Base-by-base conservation (phyloP, 2,113 vertebrate species). In the Paradisaea rubra region DNA sequence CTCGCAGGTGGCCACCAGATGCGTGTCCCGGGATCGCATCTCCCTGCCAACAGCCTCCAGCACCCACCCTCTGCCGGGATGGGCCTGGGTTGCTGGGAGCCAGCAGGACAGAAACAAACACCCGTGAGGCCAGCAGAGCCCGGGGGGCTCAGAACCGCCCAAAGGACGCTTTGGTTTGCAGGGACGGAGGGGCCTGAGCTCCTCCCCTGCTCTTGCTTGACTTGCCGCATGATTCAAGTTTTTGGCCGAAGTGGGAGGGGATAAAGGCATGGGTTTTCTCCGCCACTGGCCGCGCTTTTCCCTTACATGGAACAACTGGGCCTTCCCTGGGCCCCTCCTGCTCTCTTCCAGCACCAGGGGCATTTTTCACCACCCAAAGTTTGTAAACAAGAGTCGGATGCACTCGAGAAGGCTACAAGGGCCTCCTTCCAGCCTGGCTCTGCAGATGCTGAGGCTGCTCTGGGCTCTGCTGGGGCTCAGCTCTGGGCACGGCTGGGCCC, bases 261-360 rank as follows among this genome's bases (percentile, higher is more conserved):
- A 52, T 37, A 45, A 53, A 37, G 13, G 33, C 10, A 13, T 1
- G 37, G 31, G 1, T 20, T 49, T 30, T 24, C 50, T 41, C 28
- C 1, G 17, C 33, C 39, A 18, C 10, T 33, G 22, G 33, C 39
- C 5, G 0, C 0, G 5, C 30, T 65, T 30, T 20, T 24, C 30
- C 23, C 12, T 50, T n/a, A 9, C 31, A 11, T 5, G 25, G 35
- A 66, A 50, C 21, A 66, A 16, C 1, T 11, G 42, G 7, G 4
- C 15, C 20, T 49, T 47, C 8, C 42, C 20, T 8, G 2, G 14
- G 24, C 8, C 44, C 44, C 7, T 24, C 13, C 16, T 50, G 44
- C 25, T 13, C 11, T 37, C 44, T 9, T 50, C 17, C 21, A 35
- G 35, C 42, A 35, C 35, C 70, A 24, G 24, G 24, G 16, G 24